Evolutionary conservation across 1,140 invertebrate genomes (phyloP), one percentile per base, ranked within the genome.

Genomic region (Bombus picipes): DNA sequence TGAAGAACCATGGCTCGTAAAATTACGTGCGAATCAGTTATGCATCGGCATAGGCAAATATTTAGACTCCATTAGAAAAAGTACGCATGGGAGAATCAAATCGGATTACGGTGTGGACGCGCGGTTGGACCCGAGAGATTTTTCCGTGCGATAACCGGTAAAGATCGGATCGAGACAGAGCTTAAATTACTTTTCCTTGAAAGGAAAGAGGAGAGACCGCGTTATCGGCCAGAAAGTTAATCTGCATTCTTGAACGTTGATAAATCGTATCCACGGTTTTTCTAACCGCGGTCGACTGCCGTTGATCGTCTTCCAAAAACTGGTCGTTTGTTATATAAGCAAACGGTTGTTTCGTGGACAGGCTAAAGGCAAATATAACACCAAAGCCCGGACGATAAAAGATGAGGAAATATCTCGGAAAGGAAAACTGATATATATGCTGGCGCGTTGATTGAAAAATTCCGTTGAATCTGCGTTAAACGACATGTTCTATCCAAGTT

Each of bases 221-320:
- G 72, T 80, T 85, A 85, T 80, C 83, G 68, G 28, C 34, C 5
- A 53, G 83, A 43, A 71, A 72, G 68, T 34, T 85, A 85, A 85
- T 85, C 83, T 85, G 59, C 41, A 41, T 65, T 80, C 68, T 25
- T 25, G 68, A 79, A 47, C 53, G 83, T 85, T 72, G 76, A 85
- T 80, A 85, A 85, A 85, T 73, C 41, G 57, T 34, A 53, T 32
- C 8, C 53, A 18, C 28, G 25, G 39, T 65, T 73, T 84, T 85
- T 62, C 77, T 41, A 66, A n/a, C 32, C 10, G n/a, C 18, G 3
- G 25, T 28, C 32, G 53, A 83, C 47, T n/a, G 59, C 5, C 18
- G 53, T 84, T 84, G 62, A 22, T 43, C n/a, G 53, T 39, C 34
- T 28, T 18, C 15, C 32, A 34, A 6, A 34, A 6, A 34, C 34